phyloP scores from a whole-genome alignment of 1,140 invertebrate genomes.

The Caenorhabditis briggsae region DNA sequence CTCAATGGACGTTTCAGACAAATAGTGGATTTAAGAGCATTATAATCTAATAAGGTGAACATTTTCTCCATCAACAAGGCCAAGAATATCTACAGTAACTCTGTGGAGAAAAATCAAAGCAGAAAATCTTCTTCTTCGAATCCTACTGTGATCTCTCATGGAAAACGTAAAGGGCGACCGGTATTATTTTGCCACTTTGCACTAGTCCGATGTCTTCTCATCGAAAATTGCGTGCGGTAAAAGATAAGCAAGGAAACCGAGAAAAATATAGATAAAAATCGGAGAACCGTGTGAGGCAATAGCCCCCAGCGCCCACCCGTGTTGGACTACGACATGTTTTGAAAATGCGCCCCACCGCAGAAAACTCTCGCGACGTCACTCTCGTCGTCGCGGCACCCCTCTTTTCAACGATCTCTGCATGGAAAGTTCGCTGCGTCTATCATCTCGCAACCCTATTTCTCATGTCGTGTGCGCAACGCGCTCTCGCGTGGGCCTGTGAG shows the following conservation, averaged over 20 bases:
- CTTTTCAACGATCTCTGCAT: not conserved
- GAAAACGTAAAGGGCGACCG: not conserved
- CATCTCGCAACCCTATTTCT: not conserved
- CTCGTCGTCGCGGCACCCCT: not conserved
- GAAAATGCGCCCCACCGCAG: slow-evolving; percentile 22
- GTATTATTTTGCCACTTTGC: slow-evolving; percentile 37
- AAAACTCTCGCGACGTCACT: slow-evolving; percentile 17
- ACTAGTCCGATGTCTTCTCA: slow-evolving; percentile 42
- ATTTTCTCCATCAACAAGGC: not conserved
- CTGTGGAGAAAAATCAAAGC: not conserved
- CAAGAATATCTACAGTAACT: not conserved
- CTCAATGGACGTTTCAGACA: too few species aligned
- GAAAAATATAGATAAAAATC: slow-evolving; percentile 51
- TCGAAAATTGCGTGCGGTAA: slow-evolving; percentile 48
- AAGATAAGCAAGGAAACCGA: slow-evolving; percentile 5
- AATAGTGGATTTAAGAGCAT: too few species aligned
- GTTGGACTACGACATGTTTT: slow-evolving; percentile 9
- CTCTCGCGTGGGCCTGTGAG: slow-evolving; percentile 29
- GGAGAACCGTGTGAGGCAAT: slow-evolving; percentile 43
- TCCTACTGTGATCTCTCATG: not conserved
- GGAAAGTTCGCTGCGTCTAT: not conserved
- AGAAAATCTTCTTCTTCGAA: not conserved
- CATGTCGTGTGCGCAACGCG: slow-evolving; percentile 4
- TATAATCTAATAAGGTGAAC: too few species aligned
- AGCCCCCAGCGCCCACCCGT: slow-evolving; percentile 32